phyloP scores from a whole-genome alignment of 2,888 invertebrate species.

The Brachyopa scutellaris region DNA sequence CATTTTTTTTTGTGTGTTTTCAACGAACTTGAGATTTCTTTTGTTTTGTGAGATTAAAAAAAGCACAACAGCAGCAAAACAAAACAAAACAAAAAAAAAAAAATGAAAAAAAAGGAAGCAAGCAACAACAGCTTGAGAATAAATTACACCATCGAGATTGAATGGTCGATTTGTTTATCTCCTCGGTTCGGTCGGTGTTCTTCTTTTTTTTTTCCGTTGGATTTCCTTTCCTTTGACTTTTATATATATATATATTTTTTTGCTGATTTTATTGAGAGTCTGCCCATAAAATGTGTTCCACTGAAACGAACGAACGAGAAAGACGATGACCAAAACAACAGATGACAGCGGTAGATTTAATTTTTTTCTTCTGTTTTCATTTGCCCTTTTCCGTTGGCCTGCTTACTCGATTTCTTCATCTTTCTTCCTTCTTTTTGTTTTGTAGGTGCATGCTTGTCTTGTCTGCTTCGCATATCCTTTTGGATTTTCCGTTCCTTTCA shows the following conservation, averaged over 20 bases:
- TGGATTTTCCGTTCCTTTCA: not conserved
- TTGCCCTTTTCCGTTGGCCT: not conserved
- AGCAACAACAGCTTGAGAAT: slow-evolving; percentile 62
- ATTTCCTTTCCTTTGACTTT: not conserved
- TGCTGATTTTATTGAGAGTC: slow-evolving; percentile 47
- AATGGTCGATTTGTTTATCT: slow-evolving; percentile 72
- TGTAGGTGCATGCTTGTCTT: slow-evolving; percentile 30
- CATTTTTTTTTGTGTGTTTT: slow-evolving; percentile 22
- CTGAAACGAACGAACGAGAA: slow-evolving; percentile 25
- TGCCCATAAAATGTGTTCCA: slow-evolving; percentile 56
- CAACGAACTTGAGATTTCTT: slow-evolving; percentile 70
- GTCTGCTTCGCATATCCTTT: slow-evolving; percentile 37
- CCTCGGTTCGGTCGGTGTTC: slow-evolving; percentile 33
- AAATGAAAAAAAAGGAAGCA: not conserved
- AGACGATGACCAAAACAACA: slow-evolving; percentile 62
- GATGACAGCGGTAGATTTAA: slow-evolving; percentile 63
- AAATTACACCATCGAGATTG: slow-evolving; percentile 71
- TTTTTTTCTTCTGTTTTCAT: not conserved
- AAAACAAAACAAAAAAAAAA: slow-evolving; percentile 11
- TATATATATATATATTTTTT: not conserved
- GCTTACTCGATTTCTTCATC: slow-evolving; percentile 27
- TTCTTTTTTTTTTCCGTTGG: not conserved
- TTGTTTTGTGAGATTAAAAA: slow-evolving; percentile 50
- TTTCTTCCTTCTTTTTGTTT: slow-evolving; percentile 17
- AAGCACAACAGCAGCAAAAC: slow-evolving; percentile 21